Evolutionary conservation across 2,113 vertebrate species (phyloP), one percentile per base, ranked within the genome.

Genomic region (Grammomys dolichurus): DNA sequence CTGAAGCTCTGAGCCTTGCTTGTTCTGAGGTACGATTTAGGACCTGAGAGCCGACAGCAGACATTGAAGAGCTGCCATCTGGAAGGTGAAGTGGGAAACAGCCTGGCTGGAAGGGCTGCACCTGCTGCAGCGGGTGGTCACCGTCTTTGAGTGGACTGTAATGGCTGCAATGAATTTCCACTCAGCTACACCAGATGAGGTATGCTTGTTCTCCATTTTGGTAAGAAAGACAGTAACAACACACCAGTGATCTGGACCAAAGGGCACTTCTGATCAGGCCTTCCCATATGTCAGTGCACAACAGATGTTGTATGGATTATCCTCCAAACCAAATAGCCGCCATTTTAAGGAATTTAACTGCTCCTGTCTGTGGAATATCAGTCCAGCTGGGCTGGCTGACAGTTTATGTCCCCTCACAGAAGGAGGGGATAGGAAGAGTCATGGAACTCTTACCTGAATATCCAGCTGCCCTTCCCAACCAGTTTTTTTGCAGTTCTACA

Each of bases 31-130:
- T 26, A 75, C 28, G 33, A 36, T 9, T 40, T 5, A 33, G 87
- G 67, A 76, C 58, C 33, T 43, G 82, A 58, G n/a, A 5, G 5
- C 65, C 60, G 84, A 33, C 43, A 36, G 73, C 26, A 28, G 73
- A 48, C 8, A 19, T 1, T 10, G 78, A 28, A 72, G 76, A 63
- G 22, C 87, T 16, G 40, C 43, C 58, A 20, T 48, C 67, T 31
- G 75, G 48, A 76, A 51, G 22, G 58, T 16, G 19, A 5, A 24
- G 48, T 40, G 95, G 33, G 3, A 9, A 33, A 17, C 26, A n/a
- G 40, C 8, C 73, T 20, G 36, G 56, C 3, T 0, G 3, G 19
- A 46, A 22, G 0, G 33, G 5, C 5, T 4, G 14, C 9, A 26
- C 40, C 22, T 36, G 31, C 17, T 7, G 33, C 24, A 7, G 1